A percentile compares a stretch with the other conserved stretches of the same genome.
These are phyloP conservation scores for Chymomyza amoena DNA, from an alignment of 2,888 invertebrate species.

Conservation along the genomic window DNA sequence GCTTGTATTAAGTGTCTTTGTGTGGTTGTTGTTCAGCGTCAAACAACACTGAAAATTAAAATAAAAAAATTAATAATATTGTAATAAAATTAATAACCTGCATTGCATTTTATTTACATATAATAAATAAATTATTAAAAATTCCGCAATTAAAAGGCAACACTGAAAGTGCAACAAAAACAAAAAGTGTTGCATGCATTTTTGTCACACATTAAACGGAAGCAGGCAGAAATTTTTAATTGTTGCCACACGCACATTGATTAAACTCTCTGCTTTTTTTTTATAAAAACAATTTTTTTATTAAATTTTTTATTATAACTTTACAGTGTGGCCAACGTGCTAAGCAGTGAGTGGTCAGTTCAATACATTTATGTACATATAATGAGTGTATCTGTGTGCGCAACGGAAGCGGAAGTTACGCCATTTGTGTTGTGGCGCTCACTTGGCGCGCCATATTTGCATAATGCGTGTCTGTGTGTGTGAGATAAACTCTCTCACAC, in stretches of 20 bases:
- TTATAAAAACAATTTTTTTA: neutral
- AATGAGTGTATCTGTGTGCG: neutral
- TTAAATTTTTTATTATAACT: slow-evolving; percentile 4
- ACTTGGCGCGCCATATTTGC: slow-evolving; percentile 11
- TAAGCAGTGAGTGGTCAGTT: neutral
- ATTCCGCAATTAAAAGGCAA: slow-evolving; percentile 52
- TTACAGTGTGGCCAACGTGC: neutral
- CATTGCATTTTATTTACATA: slow-evolving; percentile 55
- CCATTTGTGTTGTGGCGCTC: slow-evolving; percentile 51
- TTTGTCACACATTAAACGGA: slow-evolving; percentile 44
- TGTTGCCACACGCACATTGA: slow-evolving; percentile 60
- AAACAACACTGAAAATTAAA: neutral
- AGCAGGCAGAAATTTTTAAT: slow-evolving; percentile 65
- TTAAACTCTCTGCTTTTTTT: slow-evolving; percentile 39
- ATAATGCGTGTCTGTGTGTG: slow-evolving; percentile 7
- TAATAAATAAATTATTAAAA: slow-evolving; percentile 70
- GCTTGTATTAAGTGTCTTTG: neutral
- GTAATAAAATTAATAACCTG: slow-evolving; percentile 41
- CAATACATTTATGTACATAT: neutral
- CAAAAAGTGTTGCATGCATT: neutral
- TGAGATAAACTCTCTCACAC: neutral
- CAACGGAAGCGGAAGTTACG: slow-evolving; percentile 69
- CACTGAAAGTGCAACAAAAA: neutral
- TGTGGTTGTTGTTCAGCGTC: neutral
- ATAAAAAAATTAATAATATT: neutral